These are phyloP conservation scores for Lithophane semibrunnea DNA, from an alignment of 2,888 invertebrate genomes.

Conservation along the genomic window DNA sequence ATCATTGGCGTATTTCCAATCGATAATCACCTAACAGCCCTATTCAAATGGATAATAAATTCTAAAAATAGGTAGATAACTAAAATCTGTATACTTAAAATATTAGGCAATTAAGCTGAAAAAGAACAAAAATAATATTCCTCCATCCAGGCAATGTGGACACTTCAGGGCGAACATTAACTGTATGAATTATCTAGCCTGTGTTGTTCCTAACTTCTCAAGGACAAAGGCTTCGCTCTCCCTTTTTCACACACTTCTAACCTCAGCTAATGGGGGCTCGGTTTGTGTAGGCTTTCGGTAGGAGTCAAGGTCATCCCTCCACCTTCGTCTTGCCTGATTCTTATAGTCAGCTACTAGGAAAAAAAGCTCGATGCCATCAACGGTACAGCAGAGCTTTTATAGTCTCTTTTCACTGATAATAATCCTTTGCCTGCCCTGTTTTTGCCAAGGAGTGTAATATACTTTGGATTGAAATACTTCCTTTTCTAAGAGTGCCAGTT, in stretches of 20 bases:
- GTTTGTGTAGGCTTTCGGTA: neutral
- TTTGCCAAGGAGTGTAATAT: no score
- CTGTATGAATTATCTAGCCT: neutral
- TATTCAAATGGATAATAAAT: slow-evolving; percentile 5
- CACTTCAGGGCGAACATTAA: slow-evolving; percentile 6
- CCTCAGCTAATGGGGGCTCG: neutral
- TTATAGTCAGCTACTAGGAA: neutral
- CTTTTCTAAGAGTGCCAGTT: neutral
- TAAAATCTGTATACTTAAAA: neutral
- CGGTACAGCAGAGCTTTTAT: neutral
- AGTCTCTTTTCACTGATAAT: neutral
- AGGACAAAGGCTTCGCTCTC: neutral
- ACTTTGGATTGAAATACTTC: neutral
- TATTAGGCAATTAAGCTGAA: neutral
- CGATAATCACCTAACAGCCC: neutral
- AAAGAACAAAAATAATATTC: neutral
- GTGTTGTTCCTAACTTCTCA: neutral
- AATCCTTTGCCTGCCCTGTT: neutral
- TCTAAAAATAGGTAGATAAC: neutral
- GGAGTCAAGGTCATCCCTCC: neutral
- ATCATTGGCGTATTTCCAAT: slow-evolving; percentile 10
- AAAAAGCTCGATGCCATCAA: neutral
- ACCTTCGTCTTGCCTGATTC: neutral
- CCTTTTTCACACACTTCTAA: neutral
- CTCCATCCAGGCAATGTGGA: neutral